These are phyloP conservation scores for Brachyistius frenatus DNA, from an alignment of 2,113 vertebrate species.

Conservation along the genomic window DNA sequence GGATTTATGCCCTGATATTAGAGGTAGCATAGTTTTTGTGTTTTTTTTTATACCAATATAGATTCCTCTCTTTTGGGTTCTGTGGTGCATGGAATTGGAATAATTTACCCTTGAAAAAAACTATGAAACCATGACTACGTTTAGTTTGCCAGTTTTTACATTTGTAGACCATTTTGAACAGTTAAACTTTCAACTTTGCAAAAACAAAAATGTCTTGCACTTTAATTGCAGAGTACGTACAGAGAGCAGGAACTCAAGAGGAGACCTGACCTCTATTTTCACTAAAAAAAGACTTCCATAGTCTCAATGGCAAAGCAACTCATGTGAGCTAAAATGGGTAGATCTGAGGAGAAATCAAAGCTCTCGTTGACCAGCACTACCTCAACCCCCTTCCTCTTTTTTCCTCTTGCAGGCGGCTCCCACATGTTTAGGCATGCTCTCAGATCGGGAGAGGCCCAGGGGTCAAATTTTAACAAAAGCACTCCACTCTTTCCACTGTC, in stretches of 20 bases:
- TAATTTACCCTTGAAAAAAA: too few species aligned
- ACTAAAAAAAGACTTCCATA: neutral
- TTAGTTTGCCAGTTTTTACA: too few species aligned
- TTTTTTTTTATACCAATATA: too few species aligned
- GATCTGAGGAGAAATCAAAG: slow-evolving; percentile 34
- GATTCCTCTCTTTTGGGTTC: too few species aligned
- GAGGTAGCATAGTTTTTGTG: too few species aligned
- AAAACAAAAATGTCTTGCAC: neutral
- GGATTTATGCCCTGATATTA: too few species aligned
- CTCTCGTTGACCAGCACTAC: slow-evolving; percentile 53
- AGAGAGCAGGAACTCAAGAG: neutral
- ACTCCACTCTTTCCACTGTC: slow-evolving; percentile 46
- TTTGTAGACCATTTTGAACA: neutral
- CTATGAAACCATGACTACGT: too few species aligned
- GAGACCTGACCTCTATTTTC: neutral
- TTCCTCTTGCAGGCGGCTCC: slow-evolving; percentile 58
- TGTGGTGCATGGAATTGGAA: too few species aligned
- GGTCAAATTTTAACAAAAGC: slow-evolving; percentile 54
- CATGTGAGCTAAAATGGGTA: neutral
- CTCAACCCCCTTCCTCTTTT: slow-evolving; percentile 50
- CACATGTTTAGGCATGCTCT: slow-evolving; percentile 75
- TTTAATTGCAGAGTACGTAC: neutral
- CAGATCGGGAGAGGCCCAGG: slow-evolving; percentile 71
- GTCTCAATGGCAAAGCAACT: neutral
- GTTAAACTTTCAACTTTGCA: neutral